These are phyloP conservation scores for Varecia variegata DNA, from an alignment of 2,797 vertebrate species.

Conservation along the genomic window DNA sequence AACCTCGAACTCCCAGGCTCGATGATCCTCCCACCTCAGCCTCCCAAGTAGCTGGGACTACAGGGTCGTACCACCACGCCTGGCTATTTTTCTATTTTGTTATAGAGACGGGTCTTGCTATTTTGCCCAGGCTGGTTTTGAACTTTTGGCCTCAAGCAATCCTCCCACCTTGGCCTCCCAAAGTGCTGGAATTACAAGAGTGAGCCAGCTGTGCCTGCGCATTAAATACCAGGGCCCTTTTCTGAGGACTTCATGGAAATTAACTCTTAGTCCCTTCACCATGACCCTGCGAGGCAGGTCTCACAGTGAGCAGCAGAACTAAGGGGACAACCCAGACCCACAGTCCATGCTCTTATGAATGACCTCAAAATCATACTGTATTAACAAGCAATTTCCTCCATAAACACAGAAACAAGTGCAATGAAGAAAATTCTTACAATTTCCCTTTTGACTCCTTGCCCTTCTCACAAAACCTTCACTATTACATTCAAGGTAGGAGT, in stretches of 20 bases:
- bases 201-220: background rate
- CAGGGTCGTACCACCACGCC: background rate
- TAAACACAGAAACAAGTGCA: background rate
- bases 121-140: background rate
- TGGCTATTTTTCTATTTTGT: background rate
- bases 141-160: background rate
- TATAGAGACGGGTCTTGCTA: background rate
- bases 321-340: background rate
- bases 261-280: background rate
- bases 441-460: background rate
- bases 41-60: background rate
- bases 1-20: background rate
- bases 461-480: background rate
- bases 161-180: background rate
- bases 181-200: background rate
- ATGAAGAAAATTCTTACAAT: background rate
- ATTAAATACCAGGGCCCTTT: background rate
- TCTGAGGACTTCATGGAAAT: background rate
- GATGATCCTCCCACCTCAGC: background rate
- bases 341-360: background rate
- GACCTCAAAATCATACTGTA: background rate
- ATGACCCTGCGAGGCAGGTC: background rate
- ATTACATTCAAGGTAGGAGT: background rate
- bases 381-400: background rate
- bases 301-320: background rate